Percentiles rank a stretch among this genome's conserved stretches.
Evolutionary conservation across 2,888 invertebrate species (phyloP).

Genomic region (Piscicola geometra): DNA sequence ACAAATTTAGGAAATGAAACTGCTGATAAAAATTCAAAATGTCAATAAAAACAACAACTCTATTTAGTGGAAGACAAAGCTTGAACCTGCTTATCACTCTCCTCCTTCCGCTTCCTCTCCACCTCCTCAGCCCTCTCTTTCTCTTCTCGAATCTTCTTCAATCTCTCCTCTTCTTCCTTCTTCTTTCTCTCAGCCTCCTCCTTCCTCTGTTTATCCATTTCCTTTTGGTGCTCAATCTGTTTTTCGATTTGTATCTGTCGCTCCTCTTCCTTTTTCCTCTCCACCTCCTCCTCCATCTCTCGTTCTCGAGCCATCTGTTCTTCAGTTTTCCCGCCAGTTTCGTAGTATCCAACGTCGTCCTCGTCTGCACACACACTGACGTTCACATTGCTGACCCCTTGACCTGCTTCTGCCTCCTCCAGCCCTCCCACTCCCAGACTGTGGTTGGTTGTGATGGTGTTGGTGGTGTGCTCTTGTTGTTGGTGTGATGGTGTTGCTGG

Average conservation of each 20-base stretch:
- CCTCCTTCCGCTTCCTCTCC: constrained; percentile 61
- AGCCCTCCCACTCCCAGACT: no score
- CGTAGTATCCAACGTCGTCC: not conserved
- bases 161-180: constrained; percentile 24
- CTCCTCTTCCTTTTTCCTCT: constrained; percentile 17
- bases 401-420: no score
- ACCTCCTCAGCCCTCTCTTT: constrained; percentile 16
- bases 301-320: not conserved
- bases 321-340: not conserved
- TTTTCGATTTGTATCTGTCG: constrained; percentile 50
- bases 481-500: no score
- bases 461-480: no score
- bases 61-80: no score
- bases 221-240: constrained; percentile 68
- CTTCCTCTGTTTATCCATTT: constrained; percentile 63
- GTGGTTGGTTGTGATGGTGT: no score
- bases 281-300: not conserved
- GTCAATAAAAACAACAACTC: no score
- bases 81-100: constrained; percentile 37
- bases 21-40: no score
- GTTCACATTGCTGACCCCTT: not conserved
- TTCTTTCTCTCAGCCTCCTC: constrained; percentile 26
- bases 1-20: no score
- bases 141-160: constrained; percentile 12
- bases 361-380: not conserved